A percentile compares a stretch with the other conserved stretches of the same genome.
Evolutionary conservation across 2,888 invertebrate species (phyloP).

Genomic region (Ophion obscuratus): DNA sequence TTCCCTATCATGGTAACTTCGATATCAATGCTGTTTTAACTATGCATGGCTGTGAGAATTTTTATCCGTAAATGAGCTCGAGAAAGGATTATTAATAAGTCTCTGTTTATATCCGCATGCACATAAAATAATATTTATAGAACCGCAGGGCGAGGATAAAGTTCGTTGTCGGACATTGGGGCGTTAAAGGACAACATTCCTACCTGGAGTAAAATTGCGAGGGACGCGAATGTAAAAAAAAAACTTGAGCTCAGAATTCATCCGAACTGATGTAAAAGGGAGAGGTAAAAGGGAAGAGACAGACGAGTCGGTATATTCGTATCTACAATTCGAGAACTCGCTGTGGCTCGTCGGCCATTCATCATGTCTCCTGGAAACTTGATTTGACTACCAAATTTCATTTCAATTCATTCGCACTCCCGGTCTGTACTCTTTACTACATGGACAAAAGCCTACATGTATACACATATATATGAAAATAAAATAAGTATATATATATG

Average conservation of each 20-base stretch:
- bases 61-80: no score
- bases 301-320: constrained; percentile 24
- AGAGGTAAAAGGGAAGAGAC: constrained; percentile 13
- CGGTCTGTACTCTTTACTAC: constrained; percentile 38
- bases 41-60: no score
- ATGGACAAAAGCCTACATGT: background rate
- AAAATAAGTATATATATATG: background rate
- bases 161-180: no score
- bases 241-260: constrained; percentile 26
- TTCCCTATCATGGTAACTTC: no score
- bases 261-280: constrained; percentile 14
- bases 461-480: background rate
- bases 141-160: no score
- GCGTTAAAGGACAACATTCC: no score
- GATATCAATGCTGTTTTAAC: no score
- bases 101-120: no score
- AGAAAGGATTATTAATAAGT: no score
- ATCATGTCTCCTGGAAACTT: constrained; percentile 65
- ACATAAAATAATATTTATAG: no score
- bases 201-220: no score
- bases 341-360: constrained; percentile 56
- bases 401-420: constrained; percentile 60
- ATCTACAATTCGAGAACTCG: constrained; percentile 57
- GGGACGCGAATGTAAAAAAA: no score
- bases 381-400: constrained; percentile 68